Evolutionary conservation across 2,113 vertebrate genomes (phyloP), one percentile per base, ranked within the genome.

Genomic region (Elaphurus davidianus): DNA sequence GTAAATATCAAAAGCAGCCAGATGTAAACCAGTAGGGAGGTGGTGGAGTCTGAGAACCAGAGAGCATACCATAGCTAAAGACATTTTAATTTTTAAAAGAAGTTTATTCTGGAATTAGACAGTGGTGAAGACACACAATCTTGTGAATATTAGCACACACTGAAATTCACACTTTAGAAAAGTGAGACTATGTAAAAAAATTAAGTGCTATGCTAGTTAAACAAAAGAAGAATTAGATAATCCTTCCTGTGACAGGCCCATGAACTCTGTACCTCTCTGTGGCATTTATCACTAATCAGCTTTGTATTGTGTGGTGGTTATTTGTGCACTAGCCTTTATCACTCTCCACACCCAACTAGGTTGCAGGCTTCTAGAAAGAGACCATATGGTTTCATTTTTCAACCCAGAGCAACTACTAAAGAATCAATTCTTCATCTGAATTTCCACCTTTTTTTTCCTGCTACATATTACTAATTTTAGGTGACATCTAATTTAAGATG

Each of bases 201-300:
- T 87, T 76, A 94, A 87, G n/a, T 55, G 45, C 33, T 64, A 7
- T 87, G 36, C 62, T 89, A 71, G 43, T 79, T 82, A 96, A 91
- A 93, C 13, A 71, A 87, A 87, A 91, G 5, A 96, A 54, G 47
- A 87, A 4, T 90, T 90, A 74, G 36, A 43, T 47, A 79, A 28
- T 33, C 87, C 47, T 87, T 94, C 82, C 83, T 96, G 40, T 57
- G 50, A 28, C 47, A 87, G 21, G 30, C 33, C 89, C 36, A 89
- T 62, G 86, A 96, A 96, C 95, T 97, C 27, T 96, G 96, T n/a
- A 92, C 89, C 62, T 96, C 74, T 62, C 47, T 67, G 57, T 1
- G 15, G 74, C 85, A 90, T 84, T 57, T 52, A 85, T 0, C 60
- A 50, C 33, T 88, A 84, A 96, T 83, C 82, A 96, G 55, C 36